These are phyloP conservation scores for Sebastes goodei DNA, from an alignment of 2,797 vertebrate species.

Conservation along the genomic window DNA sequence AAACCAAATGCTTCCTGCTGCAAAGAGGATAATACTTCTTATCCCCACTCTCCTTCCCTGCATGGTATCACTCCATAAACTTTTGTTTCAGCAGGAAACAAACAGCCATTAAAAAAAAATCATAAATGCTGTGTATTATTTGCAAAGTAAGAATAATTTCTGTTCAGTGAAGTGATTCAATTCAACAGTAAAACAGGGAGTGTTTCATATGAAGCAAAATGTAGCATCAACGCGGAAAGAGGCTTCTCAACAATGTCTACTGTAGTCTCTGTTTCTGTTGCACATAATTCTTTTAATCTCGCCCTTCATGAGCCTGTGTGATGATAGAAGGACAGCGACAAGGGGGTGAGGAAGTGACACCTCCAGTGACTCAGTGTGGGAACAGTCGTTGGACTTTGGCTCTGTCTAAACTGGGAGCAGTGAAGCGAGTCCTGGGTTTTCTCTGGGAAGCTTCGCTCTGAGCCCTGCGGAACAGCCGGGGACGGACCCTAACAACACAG, in stretches of 20 bases:
- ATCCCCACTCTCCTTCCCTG: background rate
- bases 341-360: slow-evolving; percentile 33
- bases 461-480: slow-evolving; percentile 53
- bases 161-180: background rate
- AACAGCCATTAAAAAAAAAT: background rate
- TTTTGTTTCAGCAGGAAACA: background rate
- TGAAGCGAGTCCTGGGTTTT: slow-evolving; percentile 55
- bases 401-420: slow-evolving; percentile 36
- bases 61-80: background rate
- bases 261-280: background rate
- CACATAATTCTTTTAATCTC: slow-evolving; percentile 2
- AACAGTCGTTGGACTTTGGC: slow-evolving; percentile 48
- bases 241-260: background rate
- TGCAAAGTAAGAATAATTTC: background rate
- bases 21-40: background rate
- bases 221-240: background rate
- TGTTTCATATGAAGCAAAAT: background rate
- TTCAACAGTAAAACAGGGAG: too few species aligned
- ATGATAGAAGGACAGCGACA: background rate
- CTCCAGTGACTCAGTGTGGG: slow-evolving; percentile 58
- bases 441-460: slow-evolving; percentile 46
- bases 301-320: background rate
- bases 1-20: background rate
- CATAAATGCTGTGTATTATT: background rate
- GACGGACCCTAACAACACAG: slow-evolving; percentile 44